Base-by-base conservation (phyloP, 2,113 vertebrate genomes). In the Platysteira castanea region DNA sequence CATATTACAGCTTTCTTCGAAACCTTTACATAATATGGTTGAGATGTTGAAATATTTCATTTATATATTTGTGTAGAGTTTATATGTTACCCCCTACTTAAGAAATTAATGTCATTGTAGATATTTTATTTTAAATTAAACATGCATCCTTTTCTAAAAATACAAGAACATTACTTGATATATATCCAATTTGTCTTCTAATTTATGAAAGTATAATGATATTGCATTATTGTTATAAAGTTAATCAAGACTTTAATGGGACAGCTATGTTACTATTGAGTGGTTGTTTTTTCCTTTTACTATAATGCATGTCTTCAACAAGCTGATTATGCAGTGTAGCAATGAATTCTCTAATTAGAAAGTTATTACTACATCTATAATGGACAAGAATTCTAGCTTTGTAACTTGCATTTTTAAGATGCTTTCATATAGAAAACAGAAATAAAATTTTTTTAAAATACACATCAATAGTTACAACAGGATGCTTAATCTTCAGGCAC, bases 221-320 rank as follows among this genome's bases (percentile, higher is more conserved):
- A 95, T 90, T 95, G 71, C 56, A 89, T 97, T 97, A 97, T 97
- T 98, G 79, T 94, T 97, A 94, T 95, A 95, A 98, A 98, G 96
- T 97, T 98, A 98, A 98, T 98, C 96, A 97, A 96, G 95, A 97
- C 91, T 97, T 98, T 97, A 98, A 98, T 98, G 87, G 96, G 96
- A 97, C 83, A 96, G 52, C 76, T 97, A 96, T 91, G 81, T 93
- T 96, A 93, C 79, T 96, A 90, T 65, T 93, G 92, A 96, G 85
- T 67, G 47, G 67, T 50, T 85, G 11, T 14, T 96, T 96, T 96
- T 96, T 81, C 57, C 7, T 75, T 95, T 96, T 92, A 84, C 79
- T 95, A 91, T 95, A 97, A 97, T 95, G 54, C 85, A 95, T 97
- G 87, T 87, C 89, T 97, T 97, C 97, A 95, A 85, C 10, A 39